These are phyloP conservation scores for Ceraclea dissimilis DNA, from an alignment of 2,888 invertebrate genomes.

Conservation along the genomic window DNA sequence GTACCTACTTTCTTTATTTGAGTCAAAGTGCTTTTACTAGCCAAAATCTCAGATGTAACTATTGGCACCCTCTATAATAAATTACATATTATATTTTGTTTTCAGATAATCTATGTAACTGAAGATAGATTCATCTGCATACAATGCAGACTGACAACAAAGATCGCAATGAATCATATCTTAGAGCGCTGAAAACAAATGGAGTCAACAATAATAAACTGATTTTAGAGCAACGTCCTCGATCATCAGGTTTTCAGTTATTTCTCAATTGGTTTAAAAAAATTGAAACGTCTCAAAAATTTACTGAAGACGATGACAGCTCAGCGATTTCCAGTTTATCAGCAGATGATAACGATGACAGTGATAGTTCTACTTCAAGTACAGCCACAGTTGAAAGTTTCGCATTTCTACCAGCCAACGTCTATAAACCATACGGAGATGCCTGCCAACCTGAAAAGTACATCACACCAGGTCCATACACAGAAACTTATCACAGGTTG, in stretches of 20 bases:
- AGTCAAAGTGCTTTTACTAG: too few relatives aligned
- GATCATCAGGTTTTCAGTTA: conserved; percentile 48
- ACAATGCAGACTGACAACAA: conserved; percentile 15
- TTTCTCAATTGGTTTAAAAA: conserved; percentile 69
- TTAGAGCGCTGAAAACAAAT: neutral
- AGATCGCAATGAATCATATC: conserved; percentile 5
- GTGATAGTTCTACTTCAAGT: conserved; percentile 55
- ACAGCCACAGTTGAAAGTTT: conserved; percentile 67
- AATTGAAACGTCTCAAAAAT: conserved; percentile 35
- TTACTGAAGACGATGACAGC: conserved; percentile 26
- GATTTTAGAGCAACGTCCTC: conserved; percentile 36
- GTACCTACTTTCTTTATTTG: too few relatives aligned
- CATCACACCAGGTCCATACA: conserved; percentile 50
- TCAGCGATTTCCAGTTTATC: conserved; percentile 17
- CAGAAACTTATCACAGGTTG: conserved; percentile 56
- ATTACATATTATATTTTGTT: too few relatives aligned
- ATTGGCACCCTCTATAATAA: too few relatives aligned
- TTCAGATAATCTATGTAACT: too few relatives aligned
- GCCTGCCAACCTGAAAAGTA: conserved; percentile 37
- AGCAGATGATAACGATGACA: conserved; percentile 31
- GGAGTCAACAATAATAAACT: conserved; percentile 6
- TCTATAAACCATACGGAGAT: conserved; percentile 38
- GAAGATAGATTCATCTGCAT: neutral
- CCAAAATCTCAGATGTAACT: too few relatives aligned
- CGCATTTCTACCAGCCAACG: conserved; percentile 55